Base-by-base conservation (phyloP, 2,888 invertebrate genomes). In the Epirrhoe tristata region DNA sequence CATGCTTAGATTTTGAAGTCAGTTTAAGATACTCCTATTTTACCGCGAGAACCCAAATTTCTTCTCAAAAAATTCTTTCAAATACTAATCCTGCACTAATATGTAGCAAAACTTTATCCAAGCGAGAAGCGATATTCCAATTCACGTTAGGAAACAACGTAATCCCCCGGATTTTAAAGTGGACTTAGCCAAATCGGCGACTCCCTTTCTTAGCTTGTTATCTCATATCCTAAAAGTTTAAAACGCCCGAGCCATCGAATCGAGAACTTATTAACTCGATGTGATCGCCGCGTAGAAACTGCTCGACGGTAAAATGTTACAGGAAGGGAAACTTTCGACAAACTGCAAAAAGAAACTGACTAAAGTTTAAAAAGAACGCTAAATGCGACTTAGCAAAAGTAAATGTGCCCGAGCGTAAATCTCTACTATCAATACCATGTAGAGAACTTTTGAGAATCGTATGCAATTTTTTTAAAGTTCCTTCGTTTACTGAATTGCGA, bases 201-300 rank as follows among this genome's bases (percentile, higher is more conserved):
- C 89, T 88, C 85, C 86, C 85, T 90, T 89, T 89, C 90, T 88
- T 87, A 90, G 88, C 91, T 92, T 91, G 92, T 92, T 93, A 93
- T 93, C 93, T 93, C 89, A 90, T 90, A 92, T 91, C 93, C 93
- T 87, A 93, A 93, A 93, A 93, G 92, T 93, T 93, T 91, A 91
- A 92, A 93, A 93, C 88, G 90, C 86, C 88, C 86, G 83, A 89
- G 91, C 93, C 87, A 93, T 93, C 90, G 89, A 86, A 91, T 88
- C 89, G 86, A 87, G 87, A 93, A 93, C 93, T 93, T 93, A 93
- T 93, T 93, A 93, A 93, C 93, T 93, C 88, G 91, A 93, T 90
- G 93, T 86, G 93, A 93, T 92, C 91, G 91, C 87, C 84, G 83
- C 86, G 88, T 83, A 82, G 88, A 89, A 91, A 90, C 87, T 86